Conservation (phyloP, 2,113 vertebrate genomes). For the Panthera uncia region DNA sequence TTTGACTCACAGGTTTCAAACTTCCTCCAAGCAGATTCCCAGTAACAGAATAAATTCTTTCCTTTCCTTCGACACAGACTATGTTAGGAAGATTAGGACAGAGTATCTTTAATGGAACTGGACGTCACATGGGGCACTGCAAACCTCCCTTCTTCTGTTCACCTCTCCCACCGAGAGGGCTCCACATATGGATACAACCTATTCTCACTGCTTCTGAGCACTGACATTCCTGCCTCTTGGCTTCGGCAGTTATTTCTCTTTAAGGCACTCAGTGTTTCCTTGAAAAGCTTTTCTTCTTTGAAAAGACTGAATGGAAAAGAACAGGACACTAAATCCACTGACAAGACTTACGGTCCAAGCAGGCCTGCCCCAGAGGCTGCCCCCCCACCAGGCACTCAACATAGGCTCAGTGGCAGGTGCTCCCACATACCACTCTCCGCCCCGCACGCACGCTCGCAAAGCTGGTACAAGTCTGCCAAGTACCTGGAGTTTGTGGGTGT, state of each 20-base stretch:
- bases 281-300: conserved; percentile 24
- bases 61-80: background rate
- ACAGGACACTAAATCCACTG: background rate
- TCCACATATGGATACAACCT: background rate
- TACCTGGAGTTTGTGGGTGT: background rate
- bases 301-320: background rate
- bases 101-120: fast-evolving
- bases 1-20: background rate
- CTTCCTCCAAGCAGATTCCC: background rate
- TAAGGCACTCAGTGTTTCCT: conserved; percentile 68
- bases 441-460: fast-evolving
- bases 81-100: background rate
- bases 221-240: background rate
- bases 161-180: background rate
- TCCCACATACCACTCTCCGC: background rate
- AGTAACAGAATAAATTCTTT: background rate
- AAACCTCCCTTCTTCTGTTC: background rate
- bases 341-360: background rate
- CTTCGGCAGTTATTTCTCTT: background rate
- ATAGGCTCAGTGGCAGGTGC: background rate
- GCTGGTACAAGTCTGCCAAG: fast-evolving
- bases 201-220: background rate
- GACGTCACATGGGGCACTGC: background rate
- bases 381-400: background rate
- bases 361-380: background rate